Percentiles rank a stretch among this genome's conserved stretches.
These are phyloP conservation scores for Hippolais icterina DNA, from an alignment of 2,113 vertebrate genomes.

Conservation along the genomic window DNA sequence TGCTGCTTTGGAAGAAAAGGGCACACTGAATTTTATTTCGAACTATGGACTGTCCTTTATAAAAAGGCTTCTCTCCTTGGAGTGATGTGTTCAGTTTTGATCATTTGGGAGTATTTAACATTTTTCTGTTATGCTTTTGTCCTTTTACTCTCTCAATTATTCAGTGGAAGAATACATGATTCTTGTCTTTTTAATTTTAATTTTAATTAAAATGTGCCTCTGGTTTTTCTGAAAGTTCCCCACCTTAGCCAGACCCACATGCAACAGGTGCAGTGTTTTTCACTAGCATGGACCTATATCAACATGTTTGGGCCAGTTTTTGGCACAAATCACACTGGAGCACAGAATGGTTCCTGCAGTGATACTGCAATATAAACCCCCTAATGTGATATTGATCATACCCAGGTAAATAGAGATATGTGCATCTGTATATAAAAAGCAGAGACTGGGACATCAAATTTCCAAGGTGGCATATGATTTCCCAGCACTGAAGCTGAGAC, in stretches of 20 bases:
- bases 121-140: neutral
- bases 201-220: neutral
- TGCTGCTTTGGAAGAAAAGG: neutral
- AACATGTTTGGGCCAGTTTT: neutral
- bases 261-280: neutral
- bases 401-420: fast-evolving
- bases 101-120: neutral
- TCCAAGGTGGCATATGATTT: neutral
- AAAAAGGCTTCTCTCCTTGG: neutral
- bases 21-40: neutral
- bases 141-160: neutral
- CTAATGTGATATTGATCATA: neutral
- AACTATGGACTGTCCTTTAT: neutral
- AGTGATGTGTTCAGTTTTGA: neutral
- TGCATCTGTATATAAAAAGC: neutral
- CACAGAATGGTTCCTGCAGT: neutral
- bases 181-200: neutral
- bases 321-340: neutral
- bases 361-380: neutral
- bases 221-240: neutral
- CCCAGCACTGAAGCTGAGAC: neutral
- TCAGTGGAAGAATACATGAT: neutral
- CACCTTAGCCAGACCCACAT: neutral
- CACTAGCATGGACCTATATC: neutral
- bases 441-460: neutral